Base-by-base conservation (phyloP, 2,888 invertebrate species). In the Mimachlamys varia region DNA sequence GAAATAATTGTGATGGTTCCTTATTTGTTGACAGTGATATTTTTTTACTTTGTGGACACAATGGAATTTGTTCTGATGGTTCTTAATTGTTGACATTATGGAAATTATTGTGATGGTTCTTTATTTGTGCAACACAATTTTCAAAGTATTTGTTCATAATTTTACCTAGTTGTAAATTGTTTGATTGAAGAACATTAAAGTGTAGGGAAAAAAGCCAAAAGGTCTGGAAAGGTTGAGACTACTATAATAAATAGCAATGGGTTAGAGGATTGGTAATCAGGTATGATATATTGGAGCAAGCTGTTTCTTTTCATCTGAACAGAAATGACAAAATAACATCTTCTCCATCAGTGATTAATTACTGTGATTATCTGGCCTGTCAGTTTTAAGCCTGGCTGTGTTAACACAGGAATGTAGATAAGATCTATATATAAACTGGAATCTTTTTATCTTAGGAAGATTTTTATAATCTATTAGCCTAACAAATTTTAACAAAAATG, bases 321-420 rank as follows among this genome's bases (percentile, higher is more conserved):
- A 76, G 76, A 76, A 76, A 76, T 76, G 76, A 76, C 76, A 76
- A 76, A 76, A 27, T 76, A 76, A 76, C 12, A 10, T 62, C 13
- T 76, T 76, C 76, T 76, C 13, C 22, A 33, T 76, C 62, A 33
- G 76, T 76, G 33, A 76, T 33, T 76, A 33, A 76, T 33, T 76
- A 76, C 33, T 15, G 5, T 76, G 62, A 76, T 76, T 33, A 76
- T 76, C 27, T 22, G 22, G 33, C 17, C 76, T 76, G 76, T 76
- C 76, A 76, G 33, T 76, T 76, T n/a, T n/a, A n/a, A 19, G 12
- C 27, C 33, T 27, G 76, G 7, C 27, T 76, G 76, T 33, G 33
- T 76, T 76, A 76, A 76, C 76, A 76, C 33, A 22, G 76, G 76
- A 76, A 33, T 76, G 33, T 27, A 76, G 19, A 76, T 76, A 76